Evolutionary conservation across 2,797 vertebrate genomes (phyloP), one percentile per base, ranked within the genome.

Genomic region (Enteromius fasciolatus): DNA sequence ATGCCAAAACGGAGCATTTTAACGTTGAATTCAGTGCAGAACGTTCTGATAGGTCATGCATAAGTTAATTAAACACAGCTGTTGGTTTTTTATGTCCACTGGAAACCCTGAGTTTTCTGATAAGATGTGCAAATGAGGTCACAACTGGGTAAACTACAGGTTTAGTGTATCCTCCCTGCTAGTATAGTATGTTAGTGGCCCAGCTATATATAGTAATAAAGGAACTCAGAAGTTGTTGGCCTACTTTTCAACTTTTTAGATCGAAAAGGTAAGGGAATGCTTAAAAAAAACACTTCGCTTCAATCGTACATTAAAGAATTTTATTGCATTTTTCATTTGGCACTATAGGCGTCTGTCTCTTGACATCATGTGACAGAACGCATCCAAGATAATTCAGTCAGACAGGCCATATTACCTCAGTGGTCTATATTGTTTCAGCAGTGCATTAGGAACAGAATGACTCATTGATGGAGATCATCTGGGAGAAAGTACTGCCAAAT

Each of bases 401-500:
- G 39, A 59, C 39, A 3, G 66, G 50, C 18, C 20, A 5, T 67
- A 46, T 80, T 69, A 80, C 67, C 66, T 80, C 78, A 70, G 23
- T 70, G 50, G 75, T 28, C 57, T 28, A 46, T 31, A 59, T 25
- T 39, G 77, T 68, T 36, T 68, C n/a, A 79, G 64, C 48, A 79
- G 23, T 28, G 78, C 48, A 76, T 69, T 80, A 41, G 36, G 17
- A 80, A 18, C 6, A 20, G 50, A 44, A 41, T 69, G 66, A 80
- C 17, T 69, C 50, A 69, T 31, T 80, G 23, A 41, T 80, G 66
- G 39, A 70, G 52, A 61, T 80, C 67, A 80, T 72, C 39, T 61
- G 78, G 41, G 78, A 48, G 28, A 80, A 72, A 59, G 23, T 61
- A n/a, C 78, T 80, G 78, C 78, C 78, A 63, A 48, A 80, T 80